Base-by-base conservation (phyloP, 2,888 invertebrate species). In the Apodemia duryi region DNA sequence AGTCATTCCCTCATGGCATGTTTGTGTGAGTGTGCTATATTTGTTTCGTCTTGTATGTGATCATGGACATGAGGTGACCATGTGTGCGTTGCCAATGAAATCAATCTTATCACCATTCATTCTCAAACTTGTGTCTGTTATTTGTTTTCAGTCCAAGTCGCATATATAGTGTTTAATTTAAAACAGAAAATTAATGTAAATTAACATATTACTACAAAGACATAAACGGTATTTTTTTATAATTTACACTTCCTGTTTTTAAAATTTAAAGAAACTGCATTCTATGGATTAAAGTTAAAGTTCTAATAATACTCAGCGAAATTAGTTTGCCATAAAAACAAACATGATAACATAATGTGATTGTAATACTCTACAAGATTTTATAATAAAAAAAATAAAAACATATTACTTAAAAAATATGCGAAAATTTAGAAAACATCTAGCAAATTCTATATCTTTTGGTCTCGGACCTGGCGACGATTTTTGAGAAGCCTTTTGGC, bases 11-110 rank as follows among this genome's bases (percentile, higher is more conserved):
- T 69, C 67, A 49, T 61, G 43, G 62, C 70, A 60, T 69, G 66
- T 66, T 64, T 80, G 88, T 87, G 82, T 82, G 86, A 32, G 86
- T 85, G 87, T 72, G 81, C 88, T 90, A 91, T 88, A 90, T 88
- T 86, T 89, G 87, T 86, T 84, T 84, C 80, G 79, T 81, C 75
- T 63, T 57, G 67, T 83, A 81, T 82, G 83, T 85, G 86, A 82
- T 84, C 78, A 78, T 80, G 80, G 78, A 77, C 86, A 86, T 83
- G 76, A 80, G 79, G 85, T 74, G 74, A 74, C 83, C 86, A 88
- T 88, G 88, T 90, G 90, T 86, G 86, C 75, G 88, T 84, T 85
- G 81, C 90, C 87, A 88, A 88, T 88, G 86, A 84, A 86, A 84
- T 85, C 84, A 86, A 85, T 85, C 82, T 84, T 84, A 80, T 79